These are phyloP conservation scores for Catostomus latipinnis DNA, from an alignment of 2,797 vertebrate species.

Conservation along the genomic window DNA sequence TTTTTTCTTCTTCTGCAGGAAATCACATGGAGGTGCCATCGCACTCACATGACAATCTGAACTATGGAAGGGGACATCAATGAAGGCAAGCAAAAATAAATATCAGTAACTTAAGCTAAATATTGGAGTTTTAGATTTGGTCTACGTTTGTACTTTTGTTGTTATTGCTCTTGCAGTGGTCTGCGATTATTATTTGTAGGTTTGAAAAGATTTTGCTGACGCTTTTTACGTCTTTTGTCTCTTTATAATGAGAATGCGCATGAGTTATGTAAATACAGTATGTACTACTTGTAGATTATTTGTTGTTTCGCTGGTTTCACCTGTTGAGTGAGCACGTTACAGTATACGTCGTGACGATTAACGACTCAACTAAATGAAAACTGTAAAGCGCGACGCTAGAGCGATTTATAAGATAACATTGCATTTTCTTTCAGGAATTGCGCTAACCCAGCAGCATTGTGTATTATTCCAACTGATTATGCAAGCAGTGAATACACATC, in stretches of 20 bases:
- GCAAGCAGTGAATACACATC: background rate
- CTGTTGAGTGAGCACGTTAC: slow-evolving; percentile 2
- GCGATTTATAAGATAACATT: background rate
- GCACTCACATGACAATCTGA: slow-evolving; percentile 81
- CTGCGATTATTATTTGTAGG: background rate
- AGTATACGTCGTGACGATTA: background rate
- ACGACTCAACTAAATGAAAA: background rate
- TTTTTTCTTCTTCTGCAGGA: slow-evolving; percentile 71
- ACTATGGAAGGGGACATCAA: slow-evolving; percentile 81
- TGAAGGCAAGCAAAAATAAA: slow-evolving; percentile 74
- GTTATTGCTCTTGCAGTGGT: background rate
- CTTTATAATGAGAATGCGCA: background rate
- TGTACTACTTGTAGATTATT: background rate
- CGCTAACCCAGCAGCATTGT: background rate
- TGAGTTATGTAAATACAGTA: background rate
- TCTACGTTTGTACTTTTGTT: background rate
- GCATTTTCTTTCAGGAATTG: background rate
- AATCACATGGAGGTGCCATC: slow-evolving; percentile 84
- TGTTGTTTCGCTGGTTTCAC: slow-evolving; percentile 26
- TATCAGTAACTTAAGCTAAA: background rate
- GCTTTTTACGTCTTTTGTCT: background rate
- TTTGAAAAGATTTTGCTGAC: background rate
- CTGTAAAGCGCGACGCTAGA: background rate
- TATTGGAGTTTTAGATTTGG: background rate
- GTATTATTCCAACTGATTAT: background rate